Conservation (phyloP, 2,113 vertebrate species). For the Crotalus helleri region DNA sequence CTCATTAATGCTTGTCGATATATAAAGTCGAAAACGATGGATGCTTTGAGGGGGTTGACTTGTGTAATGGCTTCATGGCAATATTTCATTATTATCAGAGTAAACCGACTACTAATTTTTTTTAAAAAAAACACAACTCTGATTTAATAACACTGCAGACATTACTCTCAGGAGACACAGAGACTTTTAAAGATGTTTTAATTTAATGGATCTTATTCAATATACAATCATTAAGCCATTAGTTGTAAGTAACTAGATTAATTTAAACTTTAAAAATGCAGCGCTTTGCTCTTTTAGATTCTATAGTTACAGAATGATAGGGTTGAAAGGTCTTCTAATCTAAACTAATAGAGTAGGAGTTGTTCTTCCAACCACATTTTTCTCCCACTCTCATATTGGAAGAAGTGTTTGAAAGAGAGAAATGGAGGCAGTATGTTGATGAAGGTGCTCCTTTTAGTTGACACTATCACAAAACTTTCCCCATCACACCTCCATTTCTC, state of each 20-base stretch:
- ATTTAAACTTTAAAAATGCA: background rate
- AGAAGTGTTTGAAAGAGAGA: background rate
- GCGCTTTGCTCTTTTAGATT: background rate
- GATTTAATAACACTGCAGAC: background rate
- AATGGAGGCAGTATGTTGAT: background rate
- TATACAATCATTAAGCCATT: background rate
- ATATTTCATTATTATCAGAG: background rate
- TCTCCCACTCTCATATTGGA: background rate
- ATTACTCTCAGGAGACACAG: background rate
- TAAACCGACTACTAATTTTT: background rate
- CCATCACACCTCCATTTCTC: background rate
- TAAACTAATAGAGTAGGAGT: background rate
- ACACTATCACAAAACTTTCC: background rate
- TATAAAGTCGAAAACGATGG: background rate
- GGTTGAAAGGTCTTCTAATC: background rate
- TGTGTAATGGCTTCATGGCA: background rate
- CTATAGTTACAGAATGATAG: background rate
- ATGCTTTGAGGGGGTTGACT: background rate
- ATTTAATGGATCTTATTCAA: background rate
- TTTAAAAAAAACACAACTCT: background rate
- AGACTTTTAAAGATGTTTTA: background rate
- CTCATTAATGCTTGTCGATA: background rate
- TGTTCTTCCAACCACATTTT: background rate
- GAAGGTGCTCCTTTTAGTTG: background rate
- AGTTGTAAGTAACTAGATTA: background rate